These are phyloP conservation scores for Goniozus legneri DNA, from an alignment of 1,140 invertebrate species.

Conservation along the genomic window DNA sequence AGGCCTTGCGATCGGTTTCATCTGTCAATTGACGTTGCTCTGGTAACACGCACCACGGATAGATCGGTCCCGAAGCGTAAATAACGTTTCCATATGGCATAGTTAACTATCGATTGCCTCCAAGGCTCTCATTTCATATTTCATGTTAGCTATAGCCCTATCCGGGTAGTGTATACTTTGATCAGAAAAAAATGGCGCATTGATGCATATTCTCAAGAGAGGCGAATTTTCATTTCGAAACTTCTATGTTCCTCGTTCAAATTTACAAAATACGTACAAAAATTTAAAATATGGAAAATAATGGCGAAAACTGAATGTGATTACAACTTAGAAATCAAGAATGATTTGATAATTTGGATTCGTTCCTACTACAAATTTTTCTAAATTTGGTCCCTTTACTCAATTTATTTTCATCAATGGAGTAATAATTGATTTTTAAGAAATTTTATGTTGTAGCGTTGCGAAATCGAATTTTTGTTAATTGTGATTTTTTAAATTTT, in stretches of 20 bases:
- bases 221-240: not conserved
- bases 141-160: constrained; percentile 24
- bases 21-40: not conserved
- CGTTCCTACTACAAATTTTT: no score
- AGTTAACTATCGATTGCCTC: constrained; percentile 40
- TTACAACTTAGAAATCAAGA: no score
- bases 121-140: constrained; percentile 45
- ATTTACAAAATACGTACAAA: no score
- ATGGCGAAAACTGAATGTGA: no score
- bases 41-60: not conserved
- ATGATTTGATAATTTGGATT: no score
- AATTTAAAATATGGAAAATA: no score
- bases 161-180: not conserved
- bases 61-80: constrained; percentile 7
- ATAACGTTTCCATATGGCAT: constrained; percentile 33
- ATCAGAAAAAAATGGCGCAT: not conserved
- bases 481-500: no score
- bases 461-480: constrained; percentile 8
- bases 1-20: not conserved
- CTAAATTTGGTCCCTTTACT: no score
- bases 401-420: no score
- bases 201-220: no score
- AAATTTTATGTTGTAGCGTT: no score
- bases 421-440: no score
- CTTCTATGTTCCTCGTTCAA: not conserved